Conservation (phyloP, 2,888 invertebrate genomes). For the Drosophila tripunctata region DNA sequence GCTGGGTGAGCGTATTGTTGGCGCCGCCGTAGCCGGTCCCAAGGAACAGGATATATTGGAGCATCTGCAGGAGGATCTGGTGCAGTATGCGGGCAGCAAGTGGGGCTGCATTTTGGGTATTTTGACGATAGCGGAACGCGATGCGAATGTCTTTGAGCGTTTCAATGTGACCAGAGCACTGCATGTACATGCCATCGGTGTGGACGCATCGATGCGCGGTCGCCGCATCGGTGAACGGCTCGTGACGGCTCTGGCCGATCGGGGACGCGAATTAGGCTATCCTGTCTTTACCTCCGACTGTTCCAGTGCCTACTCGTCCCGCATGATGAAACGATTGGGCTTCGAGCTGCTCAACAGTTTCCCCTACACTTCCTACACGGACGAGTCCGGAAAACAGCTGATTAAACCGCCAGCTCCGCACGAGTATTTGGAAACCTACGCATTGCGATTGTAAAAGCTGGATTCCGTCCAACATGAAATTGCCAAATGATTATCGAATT, state of each 20-base stretch:
- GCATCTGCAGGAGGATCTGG: slow-evolving; percentile 62
- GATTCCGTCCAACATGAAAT: too few species aligned
- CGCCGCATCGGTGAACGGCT: slow-evolving; percentile 72
- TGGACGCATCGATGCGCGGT: slow-evolving; percentile 74
- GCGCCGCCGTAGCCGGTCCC: slow-evolving; percentile 76
- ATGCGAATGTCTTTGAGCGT: slow-evolving; percentile 72
- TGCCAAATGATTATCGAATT: too few species aligned
- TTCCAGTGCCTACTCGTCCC: slow-evolving; percentile 79
- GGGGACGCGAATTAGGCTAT: slow-evolving; percentile 62
- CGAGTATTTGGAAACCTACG: slow-evolving; percentile 73
- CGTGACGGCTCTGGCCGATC: slow-evolving; percentile 55
- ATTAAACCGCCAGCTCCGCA: slow-evolving; percentile 76
- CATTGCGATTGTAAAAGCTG: slow-evolving; percentile 52
- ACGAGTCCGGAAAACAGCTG: slow-evolving; percentile 66
- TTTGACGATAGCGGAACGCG: slow-evolving; percentile 70
- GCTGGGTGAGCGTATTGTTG: slow-evolving; percentile 61
- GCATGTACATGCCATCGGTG: slow-evolving; percentile 79
- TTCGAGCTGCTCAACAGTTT: slow-evolving; percentile 71
- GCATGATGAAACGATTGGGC: slow-evolving; percentile 67
- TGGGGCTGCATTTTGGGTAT: slow-evolving; percentile 76
- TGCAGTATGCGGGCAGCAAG: slow-evolving; percentile 62
- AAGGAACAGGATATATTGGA: slow-evolving; percentile 65
- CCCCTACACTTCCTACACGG: slow-evolving; percentile 71
- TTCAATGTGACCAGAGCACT: slow-evolving; percentile 67
- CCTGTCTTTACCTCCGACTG: slow-evolving; percentile 78